These are phyloP conservation scores for Urocynchramus pylzowi DNA, from an alignment of 2,113 vertebrate species.

Conservation along the genomic window DNA sequence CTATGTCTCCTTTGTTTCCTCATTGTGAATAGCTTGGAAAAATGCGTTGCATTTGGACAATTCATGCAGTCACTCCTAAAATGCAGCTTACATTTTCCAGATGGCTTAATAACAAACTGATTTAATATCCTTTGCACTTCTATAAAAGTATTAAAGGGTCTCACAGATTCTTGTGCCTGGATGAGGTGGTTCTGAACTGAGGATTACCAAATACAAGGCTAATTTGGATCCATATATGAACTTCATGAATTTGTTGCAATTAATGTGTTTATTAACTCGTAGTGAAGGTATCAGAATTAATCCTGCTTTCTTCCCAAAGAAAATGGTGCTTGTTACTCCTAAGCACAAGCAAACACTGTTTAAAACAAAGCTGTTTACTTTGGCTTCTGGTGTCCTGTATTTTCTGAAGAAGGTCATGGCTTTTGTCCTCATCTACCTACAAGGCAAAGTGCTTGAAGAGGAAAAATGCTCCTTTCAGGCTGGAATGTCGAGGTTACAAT, in stretches of 20 bases:
- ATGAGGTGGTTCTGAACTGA: neutral
- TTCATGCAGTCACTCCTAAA: neutral
- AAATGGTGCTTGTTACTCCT: neutral
- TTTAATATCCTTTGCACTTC: conserved; percentile 8
- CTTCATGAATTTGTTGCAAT: neutral
- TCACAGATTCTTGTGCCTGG: neutral
- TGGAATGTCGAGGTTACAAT: conserved; percentile 38
- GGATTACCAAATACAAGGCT: neutral
- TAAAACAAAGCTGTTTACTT: neutral
- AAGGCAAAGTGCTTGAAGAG: conserved; percentile 18
- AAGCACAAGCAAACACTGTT: neutral
- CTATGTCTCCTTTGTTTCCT: neutral
- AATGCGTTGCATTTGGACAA: neutral
- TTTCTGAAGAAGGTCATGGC: neutral
- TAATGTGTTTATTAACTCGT: neutral
- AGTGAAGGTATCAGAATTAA: neutral
- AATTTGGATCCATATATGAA: neutral
- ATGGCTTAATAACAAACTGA: conserved; percentile 14
- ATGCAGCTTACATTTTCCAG: conserved; percentile 38
- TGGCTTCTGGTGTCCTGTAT: neutral
- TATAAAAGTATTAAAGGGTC: neutral
- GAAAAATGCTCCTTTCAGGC: conserved; percentile 50
- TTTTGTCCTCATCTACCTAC: conserved; percentile 8
- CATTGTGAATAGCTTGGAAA: neutral
- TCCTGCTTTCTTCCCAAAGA: neutral